Base-by-base conservation (phyloP, 2,888 invertebrate genomes). In the Euphydryas editha region DNA sequence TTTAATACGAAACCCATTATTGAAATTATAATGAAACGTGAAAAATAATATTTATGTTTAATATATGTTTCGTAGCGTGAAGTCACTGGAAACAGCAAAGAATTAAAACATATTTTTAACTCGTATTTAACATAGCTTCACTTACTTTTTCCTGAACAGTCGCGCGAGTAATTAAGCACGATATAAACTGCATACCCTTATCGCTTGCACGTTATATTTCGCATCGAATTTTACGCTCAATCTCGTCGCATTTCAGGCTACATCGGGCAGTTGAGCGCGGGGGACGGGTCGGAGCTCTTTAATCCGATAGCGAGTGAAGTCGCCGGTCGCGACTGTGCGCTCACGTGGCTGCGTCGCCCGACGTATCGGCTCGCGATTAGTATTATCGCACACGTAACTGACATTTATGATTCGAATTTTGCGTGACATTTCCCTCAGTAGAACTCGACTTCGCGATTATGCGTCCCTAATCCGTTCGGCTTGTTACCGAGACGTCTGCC, bases 341-440 rank as follows among this genome's bases (percentile, higher is more conserved):
- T 21, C 7, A 18, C 11, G 47, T 0, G 47, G 13, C 21, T 21
- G 20, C 0, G n/a, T 6, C 18, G 24, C 24, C 24, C n/a, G 30
- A n/a, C 15, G 11, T 4, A 30, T 10, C 20, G 37, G 49, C 4
- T 10, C 42, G 15, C 63, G 70, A 44, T 69, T n/a, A 62, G 21
- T 62, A 56, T 47, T 62, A 57, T 62, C 62, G 56, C 20, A 49
- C 17, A 47, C 57, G 62, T 62, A 24, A 24, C 56, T 36, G 54
- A 21, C 54, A n/a, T 36, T 54, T 54, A 17, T 36, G 54, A 54
- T 54, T 54, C 54, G 11, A 39, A 47, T 39, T 37, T 62, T 37
- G 56, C 62, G 47, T 57, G 62, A 49, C 47, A 57, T 13, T n/a
- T 47, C n/a, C 37, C 37, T 42, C 21, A 17, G 24, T 24, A 49